Evolutionary conservation across 2,113 vertebrate genomes (phyloP), one percentile per base, ranked within the genome.

Genomic region (Apus apus): DNA sequence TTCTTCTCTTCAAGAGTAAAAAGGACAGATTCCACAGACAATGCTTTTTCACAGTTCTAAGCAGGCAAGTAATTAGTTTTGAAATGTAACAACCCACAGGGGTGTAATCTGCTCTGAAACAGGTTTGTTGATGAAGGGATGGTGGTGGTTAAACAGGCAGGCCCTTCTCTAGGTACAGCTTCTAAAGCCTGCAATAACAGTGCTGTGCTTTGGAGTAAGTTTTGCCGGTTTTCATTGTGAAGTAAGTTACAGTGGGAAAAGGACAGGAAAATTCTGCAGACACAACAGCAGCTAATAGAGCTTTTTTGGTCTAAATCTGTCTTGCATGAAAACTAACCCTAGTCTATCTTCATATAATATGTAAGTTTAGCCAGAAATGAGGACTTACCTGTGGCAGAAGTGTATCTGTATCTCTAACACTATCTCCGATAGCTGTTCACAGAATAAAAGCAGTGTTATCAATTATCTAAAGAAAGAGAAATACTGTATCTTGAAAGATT

Each of bases 1-100:
- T 46, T 80, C 20, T 50, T 8, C 3, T 4, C 7, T 75, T 66
- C 34, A 32, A 17, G 22, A 70, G 34, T 29, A 34, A 34, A 56
- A 85, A 61, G 25, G 43, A 64, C 18, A 20, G 75, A 80, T 94
- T 83, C 20, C 61, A 68, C 45, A 72, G 64, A 48, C 84, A 74
- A 85, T 75, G 16, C 34, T 56, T 93, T 87, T 73, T 79, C 46
- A 64, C 32, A 25, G 56, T 43, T 94, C 6, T 56, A n/a, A 64
- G 40, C 17, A 56, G 43, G n/a, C 38, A 51, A 83, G 32, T 78
- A 90, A 91, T 93, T 80, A 61, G 34, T 90, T 94, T 88, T 90
- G 64, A 60, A 56, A 27, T 53, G 23, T 54, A 90, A 60, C 51
- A 80, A 87, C 40, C 67, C 27, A 8, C 23, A 32, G 46, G 34